These are phyloP conservation scores for Lamproptera curius DNA, from an alignment of 2,888 invertebrate species.

Conservation along the genomic window DNA sequence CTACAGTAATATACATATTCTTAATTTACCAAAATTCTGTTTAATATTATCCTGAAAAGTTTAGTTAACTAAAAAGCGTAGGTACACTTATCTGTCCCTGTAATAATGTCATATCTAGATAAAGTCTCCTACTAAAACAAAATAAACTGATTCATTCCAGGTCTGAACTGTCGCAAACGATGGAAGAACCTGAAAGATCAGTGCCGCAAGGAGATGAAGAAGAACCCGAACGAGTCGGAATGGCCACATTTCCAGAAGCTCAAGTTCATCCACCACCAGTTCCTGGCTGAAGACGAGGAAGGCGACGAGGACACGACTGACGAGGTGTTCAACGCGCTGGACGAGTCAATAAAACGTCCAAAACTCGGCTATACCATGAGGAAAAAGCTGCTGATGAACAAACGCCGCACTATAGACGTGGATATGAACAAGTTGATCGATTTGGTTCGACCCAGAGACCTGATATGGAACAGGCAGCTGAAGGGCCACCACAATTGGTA, in stretches of 20 bases:
- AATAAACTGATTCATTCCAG: too few relatives aligned
- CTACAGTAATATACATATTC: too few relatives aligned
- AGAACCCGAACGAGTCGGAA: conserved; percentile 57
- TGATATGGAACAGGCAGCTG: conserved; percentile 68
- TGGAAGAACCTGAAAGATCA: conserved; percentile 75
- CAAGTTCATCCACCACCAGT: conserved; percentile 66
- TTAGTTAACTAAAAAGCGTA: too few relatives aligned
- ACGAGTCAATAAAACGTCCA: conserved; percentile 63
- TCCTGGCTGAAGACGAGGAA: conserved; percentile 63
- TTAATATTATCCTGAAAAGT: too few relatives aligned
- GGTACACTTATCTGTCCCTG: too few relatives aligned
- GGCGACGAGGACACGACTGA: conserved; percentile 59
- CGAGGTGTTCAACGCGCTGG: conserved; percentile 56
- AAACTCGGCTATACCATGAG: conserved; percentile 69
- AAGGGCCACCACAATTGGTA: conserved; percentile 73
- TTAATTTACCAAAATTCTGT: too few relatives aligned
- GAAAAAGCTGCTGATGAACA: conserved; percentile 65
- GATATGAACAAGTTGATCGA: conserved; percentile 67
- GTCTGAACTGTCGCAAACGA: conserved; percentile 65
- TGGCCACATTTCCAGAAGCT: conserved; percentile 68
- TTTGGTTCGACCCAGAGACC: conserved; percentile 54
- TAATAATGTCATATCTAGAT: too few relatives aligned
- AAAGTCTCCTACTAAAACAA: too few relatives aligned
- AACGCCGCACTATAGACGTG: conserved; percentile 61
- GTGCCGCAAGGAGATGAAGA: conserved; percentile 72